Base-by-base conservation (phyloP, 2,888 invertebrate genomes). In the Pilophorus perplexus region DNA sequence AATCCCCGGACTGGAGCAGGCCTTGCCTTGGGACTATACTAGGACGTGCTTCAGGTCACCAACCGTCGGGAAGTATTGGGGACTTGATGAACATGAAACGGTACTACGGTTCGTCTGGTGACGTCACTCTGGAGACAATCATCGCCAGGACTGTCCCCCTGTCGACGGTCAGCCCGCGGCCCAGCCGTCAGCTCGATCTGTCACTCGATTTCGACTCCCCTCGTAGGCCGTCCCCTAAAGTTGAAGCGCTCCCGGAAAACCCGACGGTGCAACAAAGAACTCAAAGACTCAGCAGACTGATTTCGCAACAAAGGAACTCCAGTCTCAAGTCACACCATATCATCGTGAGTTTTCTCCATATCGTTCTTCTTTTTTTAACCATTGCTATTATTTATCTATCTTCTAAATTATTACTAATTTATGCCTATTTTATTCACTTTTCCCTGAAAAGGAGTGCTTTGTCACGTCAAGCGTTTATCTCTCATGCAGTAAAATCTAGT, bases 61-160 rank as follows among this genome's bases (percentile, higher is more conserved):
- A 64, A 25, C 68, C 68, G 6, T 66, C 66, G 0, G 85, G 85
- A 16, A 87, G 87, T 72, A 87, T 89, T 50, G 89, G 89, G 2
- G 89, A 90, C 76, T 78, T 89, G 73, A 89, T 89, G 89, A 89
- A 89, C 76, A 76, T 83, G 73, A 84, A 84, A 73, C 84, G 84
- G 75, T 88, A 85, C 74, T 87, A 87, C 68, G 85, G 85, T 38
- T 84, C 81, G 69, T 86, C 84, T 80, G 87, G 87, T 72, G 82
- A 87, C 1, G 81, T 86, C 16, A 87, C 87, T 76, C 33, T 65
- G 27, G 88, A 88, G 73, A 84, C 84, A 52, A 76, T 88, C 71
- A 83, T 89, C 42, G 88, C 88, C 6, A 80, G 84, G 72, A 84
- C 85, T 25, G 86, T 89, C 57, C 89, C 89, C 0, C 73, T 89